phyloP scores from a whole-genome alignment of 1,140 invertebrate species.

The Pseudomyrmex gracilis region DNA sequence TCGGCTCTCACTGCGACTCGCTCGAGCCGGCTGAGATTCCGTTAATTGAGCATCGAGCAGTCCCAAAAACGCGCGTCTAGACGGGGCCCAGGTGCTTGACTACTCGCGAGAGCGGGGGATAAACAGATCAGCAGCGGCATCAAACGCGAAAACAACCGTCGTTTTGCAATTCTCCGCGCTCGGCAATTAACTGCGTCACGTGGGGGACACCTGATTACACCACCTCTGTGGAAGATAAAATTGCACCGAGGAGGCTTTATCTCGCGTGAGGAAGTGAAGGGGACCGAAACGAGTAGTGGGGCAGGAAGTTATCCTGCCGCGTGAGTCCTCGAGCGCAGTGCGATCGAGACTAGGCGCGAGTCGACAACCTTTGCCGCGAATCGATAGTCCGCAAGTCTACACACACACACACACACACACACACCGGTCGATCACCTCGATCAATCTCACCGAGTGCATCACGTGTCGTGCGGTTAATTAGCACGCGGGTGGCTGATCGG shows the following conservation, averaged over 20 bases:
- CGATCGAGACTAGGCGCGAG: constrained; percentile 16
- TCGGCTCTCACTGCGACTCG: constrained; percentile 81
- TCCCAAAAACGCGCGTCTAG: constrained; percentile 41
- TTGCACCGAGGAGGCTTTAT: background rate
- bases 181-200: background rate
- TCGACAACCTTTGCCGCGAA: constrained; percentile 30
- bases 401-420: too few species aligned
- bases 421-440: constrained; percentile 66
- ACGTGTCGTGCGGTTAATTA: constrained; percentile 61
- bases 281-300: constrained; percentile 16
- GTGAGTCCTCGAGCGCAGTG: constrained; percentile 8
- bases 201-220: background rate
- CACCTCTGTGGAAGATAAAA: background rate
- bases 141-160: background rate
- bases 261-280: constrained; percentile 40
- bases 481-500: constrained; percentile 53
- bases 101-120: background rate
- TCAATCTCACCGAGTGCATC: constrained; percentile 10
- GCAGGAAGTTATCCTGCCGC: constrained; percentile 12
- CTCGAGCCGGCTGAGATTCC: constrained; percentile 72
- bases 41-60: constrained; percentile 70
- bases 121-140: too few species aligned
- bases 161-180: background rate
- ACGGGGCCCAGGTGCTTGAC: constrained; percentile 57
- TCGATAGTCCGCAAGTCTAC: constrained; percentile 5